phyloP scores from a whole-genome alignment of 2,888 invertebrate genomes.

The Lacanobia oleracea region DNA sequence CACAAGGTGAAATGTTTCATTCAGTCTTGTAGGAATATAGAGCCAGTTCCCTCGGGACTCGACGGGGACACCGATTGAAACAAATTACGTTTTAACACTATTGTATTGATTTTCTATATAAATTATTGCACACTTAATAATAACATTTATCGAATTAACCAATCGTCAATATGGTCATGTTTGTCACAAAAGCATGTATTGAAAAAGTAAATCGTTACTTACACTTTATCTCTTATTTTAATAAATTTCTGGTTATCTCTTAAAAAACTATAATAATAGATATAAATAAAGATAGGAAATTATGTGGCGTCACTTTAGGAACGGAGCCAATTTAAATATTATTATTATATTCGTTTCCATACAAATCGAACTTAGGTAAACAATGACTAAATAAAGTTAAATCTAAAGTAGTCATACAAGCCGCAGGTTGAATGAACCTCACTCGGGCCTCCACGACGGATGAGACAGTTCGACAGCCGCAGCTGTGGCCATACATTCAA shows the following conservation, averaged over 20 bases:
- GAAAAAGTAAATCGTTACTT: constrained; percentile 72
- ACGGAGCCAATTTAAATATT: constrained; percentile 86
- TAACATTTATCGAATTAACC: constrained; percentile 78
- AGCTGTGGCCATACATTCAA: constrained; percentile 37
- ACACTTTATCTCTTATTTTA: constrained; percentile 76
- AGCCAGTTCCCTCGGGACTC: constrained; percentile 82
- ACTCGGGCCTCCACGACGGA: constrained; percentile 45
- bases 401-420: constrained; percentile 83
- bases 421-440: constrained; percentile 69
- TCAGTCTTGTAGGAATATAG: constrained; percentile 87
- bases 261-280: constrained; percentile 83
- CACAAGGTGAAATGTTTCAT: constrained; percentile 85
- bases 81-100: constrained; percentile 81
- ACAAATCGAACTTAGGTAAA: constrained; percentile 86
- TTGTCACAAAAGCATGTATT: constrained; percentile 75
- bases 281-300: constrained; percentile 87
- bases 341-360: constrained; percentile 80
- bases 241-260: constrained; percentile 77
- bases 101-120: constrained; percentile 84
- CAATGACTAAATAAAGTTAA: constrained; percentile 89
- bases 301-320: constrained; percentile 86
- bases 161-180: constrained; percentile 71
- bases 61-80: constrained; percentile 82
- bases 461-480: constrained; percentile 34
- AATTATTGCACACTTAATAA: constrained; percentile 88